Evolutionary conservation across 1,140 invertebrate genomes (phyloP), one percentile per base, ranked within the genome.

Genomic region (Drosophila bocqueti): DNA sequence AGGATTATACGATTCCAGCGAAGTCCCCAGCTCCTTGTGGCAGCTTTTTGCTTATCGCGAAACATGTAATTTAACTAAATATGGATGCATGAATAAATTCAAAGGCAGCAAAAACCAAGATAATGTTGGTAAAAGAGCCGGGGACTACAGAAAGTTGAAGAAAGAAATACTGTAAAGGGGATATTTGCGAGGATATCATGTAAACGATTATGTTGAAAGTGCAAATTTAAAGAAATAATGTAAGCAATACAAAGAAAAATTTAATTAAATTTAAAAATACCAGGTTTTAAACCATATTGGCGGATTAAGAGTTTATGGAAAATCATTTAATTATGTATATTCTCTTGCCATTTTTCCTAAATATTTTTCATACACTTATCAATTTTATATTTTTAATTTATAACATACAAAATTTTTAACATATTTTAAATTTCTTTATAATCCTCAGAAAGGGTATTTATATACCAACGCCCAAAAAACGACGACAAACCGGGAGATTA

Each of bases 1-100:
- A 60, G 69, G 71, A 74, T 74, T 64, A 63, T 36, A 26, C 43
- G 45, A 21, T 36, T 64, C 38, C 36, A 26, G 40, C 7, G 38
- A 8, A 49, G 34, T 43, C 31, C 10, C 3, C 21, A 9, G 34
- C 34, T 40, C 38, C 43, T 38, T 62, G 45, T 47, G 38, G 24
- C 29, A 21, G 31, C 69, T 58, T 58, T 49, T 26, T 57, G 50
- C 79, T 79, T 79, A 86, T 86, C 75, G 69, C 58, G 42, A 40
- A 86, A 81, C 80, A 71, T 87, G 83, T 80, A 87, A 87, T 83
- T 83, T 83, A 57, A 50, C 83, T 73, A 83, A 80, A 87, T 87
- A 87, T 87, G 68, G 79, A 71, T 77, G 67, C 83, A 74, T 83
- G 76, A 77, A 74, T 80, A 83, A 80, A 79, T 83, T 80, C 76